Percentiles rank a stretch among this genome's conserved stretches.
Conservation (phyloP, 2,113 vertebrate species). For the Otolemur garnettii region DNA sequence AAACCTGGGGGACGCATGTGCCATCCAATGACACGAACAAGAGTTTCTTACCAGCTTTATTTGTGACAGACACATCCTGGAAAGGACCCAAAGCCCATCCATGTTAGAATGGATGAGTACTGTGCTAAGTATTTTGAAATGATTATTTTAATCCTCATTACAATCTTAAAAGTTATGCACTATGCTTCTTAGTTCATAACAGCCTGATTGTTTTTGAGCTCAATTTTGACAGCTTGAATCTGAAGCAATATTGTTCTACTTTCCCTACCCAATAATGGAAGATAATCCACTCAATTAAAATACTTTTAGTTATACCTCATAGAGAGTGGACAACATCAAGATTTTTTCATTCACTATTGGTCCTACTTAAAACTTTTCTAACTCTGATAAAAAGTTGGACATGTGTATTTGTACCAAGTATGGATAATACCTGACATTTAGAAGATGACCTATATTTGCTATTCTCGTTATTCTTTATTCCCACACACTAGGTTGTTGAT, state of each 20-base stretch:
- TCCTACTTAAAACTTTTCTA: slow-evolving; percentile 19
- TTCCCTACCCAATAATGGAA: slow-evolving; percentile 51
- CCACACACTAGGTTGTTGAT: neutral
- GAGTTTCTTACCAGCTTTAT: neutral
- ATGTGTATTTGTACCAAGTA: neutral
- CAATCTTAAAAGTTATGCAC: neutral
- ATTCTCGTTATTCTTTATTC: neutral
- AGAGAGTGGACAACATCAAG: neutral
- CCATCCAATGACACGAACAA: neutral
- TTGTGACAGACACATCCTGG: neutral
- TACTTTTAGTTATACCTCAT: slow-evolving; percentile 71
- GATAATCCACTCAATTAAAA: slow-evolving; percentile 68
- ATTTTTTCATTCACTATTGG: neutral
- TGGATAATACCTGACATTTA: neutral
- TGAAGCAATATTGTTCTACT: slow-evolving; percentile 72
- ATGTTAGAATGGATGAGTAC: neutral
- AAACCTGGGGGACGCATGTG: neutral
- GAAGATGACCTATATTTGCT: neutral
- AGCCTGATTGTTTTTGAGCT: neutral
- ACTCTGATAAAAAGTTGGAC: slow-evolving; percentile 40
- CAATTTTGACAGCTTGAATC: slow-evolving; percentile 7
- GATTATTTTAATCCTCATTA: neutral
- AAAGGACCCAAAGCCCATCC: neutral
- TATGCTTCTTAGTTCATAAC: neutral
- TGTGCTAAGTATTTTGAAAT: neutral